Conservation (phyloP, 2,113 vertebrate genomes). For the Ifrita kowaldi region DNA sequence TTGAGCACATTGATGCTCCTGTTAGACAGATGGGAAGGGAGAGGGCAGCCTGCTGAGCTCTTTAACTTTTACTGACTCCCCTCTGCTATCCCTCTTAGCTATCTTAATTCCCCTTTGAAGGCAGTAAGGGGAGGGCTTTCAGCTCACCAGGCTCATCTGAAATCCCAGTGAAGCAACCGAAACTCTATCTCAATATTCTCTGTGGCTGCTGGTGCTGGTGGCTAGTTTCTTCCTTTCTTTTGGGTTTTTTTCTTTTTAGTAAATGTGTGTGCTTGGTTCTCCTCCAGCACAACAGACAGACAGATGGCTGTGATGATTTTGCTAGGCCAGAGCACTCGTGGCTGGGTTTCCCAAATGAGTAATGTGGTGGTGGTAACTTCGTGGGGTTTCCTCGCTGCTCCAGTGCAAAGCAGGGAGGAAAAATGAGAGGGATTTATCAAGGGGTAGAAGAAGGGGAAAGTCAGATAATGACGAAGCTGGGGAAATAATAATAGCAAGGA, state of each 20-base stretch:
- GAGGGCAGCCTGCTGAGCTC: neutral
- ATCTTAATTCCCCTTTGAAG: slow-evolving; percentile 32
- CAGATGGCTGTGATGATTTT: slow-evolving; percentile 28
- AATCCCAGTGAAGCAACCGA: neutral
- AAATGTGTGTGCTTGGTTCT: neutral
- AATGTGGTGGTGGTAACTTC: neutral
- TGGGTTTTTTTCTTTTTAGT: neutral
- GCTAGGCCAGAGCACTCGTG: slow-evolving; percentile 12
- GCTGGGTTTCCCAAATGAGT: neutral
- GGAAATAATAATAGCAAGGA: neutral
- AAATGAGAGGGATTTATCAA: slow-evolving; percentile 9
- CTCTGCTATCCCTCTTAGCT: neutral
- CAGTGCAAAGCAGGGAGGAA: neutral
- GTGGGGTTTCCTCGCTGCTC: neutral
- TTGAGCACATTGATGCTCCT: neutral
- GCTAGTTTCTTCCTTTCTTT: neutral
- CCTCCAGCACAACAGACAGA: neutral
- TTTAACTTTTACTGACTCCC: neutral
- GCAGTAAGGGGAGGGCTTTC: neutral
- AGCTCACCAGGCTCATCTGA: neutral
- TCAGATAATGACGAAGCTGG: neutral
- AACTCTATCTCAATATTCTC: neutral
- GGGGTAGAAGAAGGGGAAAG: neutral
- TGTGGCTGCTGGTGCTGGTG: neutral
- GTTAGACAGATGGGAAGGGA: neutral